Conservation (phyloP, 2,888 invertebrate species). For the Polyploca ridens region DNA sequence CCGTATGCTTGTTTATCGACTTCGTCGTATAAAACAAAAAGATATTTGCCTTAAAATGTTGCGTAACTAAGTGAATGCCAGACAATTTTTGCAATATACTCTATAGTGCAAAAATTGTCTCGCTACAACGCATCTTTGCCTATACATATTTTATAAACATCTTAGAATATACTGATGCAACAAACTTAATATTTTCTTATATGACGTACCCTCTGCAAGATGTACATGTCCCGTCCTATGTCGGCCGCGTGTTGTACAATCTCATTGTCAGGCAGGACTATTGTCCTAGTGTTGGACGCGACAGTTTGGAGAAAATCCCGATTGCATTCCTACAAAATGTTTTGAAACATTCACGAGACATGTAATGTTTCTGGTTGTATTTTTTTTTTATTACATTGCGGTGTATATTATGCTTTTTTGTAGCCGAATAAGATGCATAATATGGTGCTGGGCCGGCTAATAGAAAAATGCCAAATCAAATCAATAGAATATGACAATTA, state of each 20-base stretch:
- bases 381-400: too few relatives aligned
- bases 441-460: too few relatives aligned
- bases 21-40: too few relatives aligned
- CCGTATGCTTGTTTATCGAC: too few relatives aligned
- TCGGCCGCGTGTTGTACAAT: slow-evolving; percentile 77
- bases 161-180: too few relatives aligned
- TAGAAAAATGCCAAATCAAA: not conserved
- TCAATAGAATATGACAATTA: not conserved
- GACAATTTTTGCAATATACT: too few relatives aligned
- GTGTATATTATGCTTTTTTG: not conserved
- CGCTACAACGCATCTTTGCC: too few relatives aligned
- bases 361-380: not conserved
- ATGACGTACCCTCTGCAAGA: slow-evolving; percentile 65
- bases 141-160: too few relatives aligned
- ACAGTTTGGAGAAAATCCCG: slow-evolving; percentile 76
- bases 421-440: too few relatives aligned
- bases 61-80: too few relatives aligned
- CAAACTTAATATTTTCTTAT: not conserved
- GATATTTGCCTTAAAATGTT: too few relatives aligned
- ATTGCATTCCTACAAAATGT: slow-evolving; percentile 58
- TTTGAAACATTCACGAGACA: slow-evolving; percentile 21
- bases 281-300: slow-evolving; percentile 66
- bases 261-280: slow-evolving; percentile 76
- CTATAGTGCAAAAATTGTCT: too few relatives aligned
- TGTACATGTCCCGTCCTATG: slow-evolving; percentile 79